Percentiles rank a stretch among this genome's conserved stretches.
Conservation (phyloP, 2,113 vertebrate genomes). For the Chinchilla lanigera region DNA sequence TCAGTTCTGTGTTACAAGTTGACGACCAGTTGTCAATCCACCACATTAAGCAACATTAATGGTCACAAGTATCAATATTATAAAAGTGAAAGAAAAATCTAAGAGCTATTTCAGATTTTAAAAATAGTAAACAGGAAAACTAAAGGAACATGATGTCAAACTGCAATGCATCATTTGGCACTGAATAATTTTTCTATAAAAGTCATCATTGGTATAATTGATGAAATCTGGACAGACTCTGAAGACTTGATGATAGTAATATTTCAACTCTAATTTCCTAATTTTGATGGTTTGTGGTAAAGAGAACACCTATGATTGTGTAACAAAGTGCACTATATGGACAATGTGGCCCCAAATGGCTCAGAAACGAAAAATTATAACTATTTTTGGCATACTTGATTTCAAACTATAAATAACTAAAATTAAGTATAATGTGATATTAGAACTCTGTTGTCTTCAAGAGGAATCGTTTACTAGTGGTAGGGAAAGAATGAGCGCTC, state of each 20-base stretch:
- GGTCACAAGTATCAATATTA: not conserved
- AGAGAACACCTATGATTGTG: not conserved
- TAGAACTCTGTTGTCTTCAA: not conserved
- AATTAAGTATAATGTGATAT: not conserved
- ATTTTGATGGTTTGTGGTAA: not conserved
- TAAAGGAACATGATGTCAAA: not conserved
- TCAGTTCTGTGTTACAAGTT: no score
- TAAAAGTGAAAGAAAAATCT: not conserved
- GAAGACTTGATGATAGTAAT: not conserved
- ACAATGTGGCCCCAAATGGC: not conserved
- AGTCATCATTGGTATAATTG: not conserved
- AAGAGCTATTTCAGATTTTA: not conserved
- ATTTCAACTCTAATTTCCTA: not conserved
- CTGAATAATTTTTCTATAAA: not conserved
- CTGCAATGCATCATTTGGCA: not conserved
- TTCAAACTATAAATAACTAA: not conserved
- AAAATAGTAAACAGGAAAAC: not conserved
- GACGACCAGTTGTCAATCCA: no score
- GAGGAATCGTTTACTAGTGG: not conserved
- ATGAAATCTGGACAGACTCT: not conserved
- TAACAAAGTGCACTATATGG: not conserved
- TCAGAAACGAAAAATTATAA: not conserved
- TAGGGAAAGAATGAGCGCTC: not conserved
- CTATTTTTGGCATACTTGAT: not conserved
- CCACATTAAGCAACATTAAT: not conserved